Percentiles rank a stretch among this genome's conserved stretches.
Evolutionary conservation across 2,113 vertebrate genomes (phyloP).

Genomic region (Brachyhypopomus occidentalis): DNA sequence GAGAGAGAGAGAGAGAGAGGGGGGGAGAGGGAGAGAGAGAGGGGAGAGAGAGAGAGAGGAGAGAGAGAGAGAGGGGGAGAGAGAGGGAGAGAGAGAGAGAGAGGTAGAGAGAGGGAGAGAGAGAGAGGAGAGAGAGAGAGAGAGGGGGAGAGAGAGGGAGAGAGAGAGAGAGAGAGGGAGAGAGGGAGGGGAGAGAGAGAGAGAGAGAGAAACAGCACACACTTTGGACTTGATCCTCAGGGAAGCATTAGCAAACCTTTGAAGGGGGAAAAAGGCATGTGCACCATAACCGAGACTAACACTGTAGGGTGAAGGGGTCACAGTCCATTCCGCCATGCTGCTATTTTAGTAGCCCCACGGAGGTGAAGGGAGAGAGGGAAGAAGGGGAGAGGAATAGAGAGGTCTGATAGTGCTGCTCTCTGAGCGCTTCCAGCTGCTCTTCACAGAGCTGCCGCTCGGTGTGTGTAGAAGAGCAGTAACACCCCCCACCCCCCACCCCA

Average conservation of each 20-base stretch:
- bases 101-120: constrained; percentile 39
- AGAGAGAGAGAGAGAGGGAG: constrained; percentile 40
- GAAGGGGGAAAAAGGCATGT: constrained; percentile 62
- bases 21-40: constrained; percentile 45
- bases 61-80: constrained; percentile 44
- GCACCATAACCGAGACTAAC: constrained; percentile 64
- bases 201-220: constrained; percentile 52
- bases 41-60: constrained; percentile 46
- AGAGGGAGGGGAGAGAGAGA: constrained; percentile 44
- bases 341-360: constrained; percentile 47
- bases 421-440: constrained; percentile 34
- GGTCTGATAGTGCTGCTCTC: constrained; percentile 25
- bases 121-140: constrained; percentile 42
- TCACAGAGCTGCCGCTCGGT: constrained; percentile 31
- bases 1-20: constrained; percentile 23
- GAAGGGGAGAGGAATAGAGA: neutral
- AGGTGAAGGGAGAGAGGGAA: constrained; percentile 38
- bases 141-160: constrained; percentile 8
- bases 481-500: neutral
- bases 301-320: constrained; percentile 58
- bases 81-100: constrained; percentile 41
- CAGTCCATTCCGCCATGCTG: constrained; percentile 54
- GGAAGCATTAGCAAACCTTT: constrained; percentile 63
- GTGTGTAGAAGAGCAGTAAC: constrained; percentile 27
- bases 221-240: constrained; percentile 51